These are phyloP conservation scores for Alauda arvensis DNA, from an alignment of 2,797 vertebrate species.

Conservation along the genomic window DNA sequence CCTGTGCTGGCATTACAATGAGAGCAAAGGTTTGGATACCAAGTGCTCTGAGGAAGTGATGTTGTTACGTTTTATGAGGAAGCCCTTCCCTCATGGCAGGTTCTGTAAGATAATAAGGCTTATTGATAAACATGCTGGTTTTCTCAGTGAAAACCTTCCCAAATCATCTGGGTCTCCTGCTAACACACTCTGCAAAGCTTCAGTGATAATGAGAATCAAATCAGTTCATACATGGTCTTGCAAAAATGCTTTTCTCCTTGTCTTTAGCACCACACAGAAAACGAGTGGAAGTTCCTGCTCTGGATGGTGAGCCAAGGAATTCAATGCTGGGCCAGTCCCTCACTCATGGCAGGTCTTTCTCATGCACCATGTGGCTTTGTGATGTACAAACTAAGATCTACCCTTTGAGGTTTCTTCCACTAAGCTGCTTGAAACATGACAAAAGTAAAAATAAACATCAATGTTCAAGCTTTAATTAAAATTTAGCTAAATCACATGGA, in stretches of 20 bases:
- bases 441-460: not conserved
- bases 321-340: not conserved
- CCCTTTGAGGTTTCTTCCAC: not conserved
- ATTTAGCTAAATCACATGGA: not conserved
- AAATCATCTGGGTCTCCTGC: not conserved
- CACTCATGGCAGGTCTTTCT: not conserved
- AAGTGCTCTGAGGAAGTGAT: not conserved
- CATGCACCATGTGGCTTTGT: fast-evolving
- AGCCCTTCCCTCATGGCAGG: not conserved
- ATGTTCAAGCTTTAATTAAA: not conserved
- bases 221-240: not conserved
- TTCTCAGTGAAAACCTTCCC: not conserved
- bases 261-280: not conserved
- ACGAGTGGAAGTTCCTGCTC: not conserved
- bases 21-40: not conserved
- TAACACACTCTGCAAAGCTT: not conserved
- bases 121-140: not conserved
- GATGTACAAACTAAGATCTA: not conserved
- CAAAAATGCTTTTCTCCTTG: not conserved
- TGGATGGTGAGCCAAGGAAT: not conserved
- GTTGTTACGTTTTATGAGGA: not conserved
- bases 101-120: not conserved
- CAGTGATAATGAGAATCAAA: not conserved
- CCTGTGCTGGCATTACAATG: too few species aligned
- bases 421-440: not conserved